These are phyloP conservation scores for Prenolepis imparis DNA, from an alignment of 2,888 invertebrate species.

Conservation along the genomic window DNA sequence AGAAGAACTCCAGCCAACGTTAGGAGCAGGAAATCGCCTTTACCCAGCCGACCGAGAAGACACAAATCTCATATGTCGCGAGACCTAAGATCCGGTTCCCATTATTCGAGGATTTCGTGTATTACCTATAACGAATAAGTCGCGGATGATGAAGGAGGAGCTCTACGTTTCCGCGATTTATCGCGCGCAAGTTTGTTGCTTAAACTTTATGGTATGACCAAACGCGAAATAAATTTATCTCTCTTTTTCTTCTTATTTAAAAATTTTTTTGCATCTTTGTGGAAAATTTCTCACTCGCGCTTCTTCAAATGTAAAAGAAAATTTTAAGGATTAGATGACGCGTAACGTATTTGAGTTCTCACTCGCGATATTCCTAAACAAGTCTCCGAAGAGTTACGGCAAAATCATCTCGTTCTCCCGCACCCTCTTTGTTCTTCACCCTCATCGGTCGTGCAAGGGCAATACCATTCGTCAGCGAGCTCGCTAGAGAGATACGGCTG, in stretches of 20 bases:
- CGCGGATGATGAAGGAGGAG: slow-evolving; percentile 63
- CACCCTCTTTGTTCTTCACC: slow-evolving; percentile 3
- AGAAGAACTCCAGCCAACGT: slow-evolving; percentile 38
- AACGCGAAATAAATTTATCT: background rate
- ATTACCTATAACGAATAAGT: slow-evolving; percentile 73
- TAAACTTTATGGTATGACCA: background rate
- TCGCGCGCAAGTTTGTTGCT: slow-evolving; percentile 12
- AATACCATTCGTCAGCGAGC: slow-evolving; percentile 52
- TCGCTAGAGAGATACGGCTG: background rate
- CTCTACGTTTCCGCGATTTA: slow-evolving; percentile 56
- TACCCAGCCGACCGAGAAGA: slow-evolving; percentile 67
- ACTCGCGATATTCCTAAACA: slow-evolving; percentile 37
- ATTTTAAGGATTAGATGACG: background rate
- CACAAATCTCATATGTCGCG: slow-evolving; percentile 69
- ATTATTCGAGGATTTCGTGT: slow-evolving; percentile 71
- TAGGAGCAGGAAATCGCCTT: slow-evolving; percentile 62
- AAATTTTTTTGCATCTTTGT: background rate
- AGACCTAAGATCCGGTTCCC: slow-evolving; percentile 68
- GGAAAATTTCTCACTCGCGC: background rate
- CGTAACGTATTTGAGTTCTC: background rate
- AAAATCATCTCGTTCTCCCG: slow-evolving; percentile 45
- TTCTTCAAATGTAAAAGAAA: background rate
- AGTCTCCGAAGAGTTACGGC: slow-evolving; percentile 9
- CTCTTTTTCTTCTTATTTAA: background rate
- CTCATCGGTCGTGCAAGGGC: slow-evolving; percentile 36